phyloP scores from a whole-genome alignment of 1,140 invertebrate genomes.

The Pachypeltis micranthus region DNA sequence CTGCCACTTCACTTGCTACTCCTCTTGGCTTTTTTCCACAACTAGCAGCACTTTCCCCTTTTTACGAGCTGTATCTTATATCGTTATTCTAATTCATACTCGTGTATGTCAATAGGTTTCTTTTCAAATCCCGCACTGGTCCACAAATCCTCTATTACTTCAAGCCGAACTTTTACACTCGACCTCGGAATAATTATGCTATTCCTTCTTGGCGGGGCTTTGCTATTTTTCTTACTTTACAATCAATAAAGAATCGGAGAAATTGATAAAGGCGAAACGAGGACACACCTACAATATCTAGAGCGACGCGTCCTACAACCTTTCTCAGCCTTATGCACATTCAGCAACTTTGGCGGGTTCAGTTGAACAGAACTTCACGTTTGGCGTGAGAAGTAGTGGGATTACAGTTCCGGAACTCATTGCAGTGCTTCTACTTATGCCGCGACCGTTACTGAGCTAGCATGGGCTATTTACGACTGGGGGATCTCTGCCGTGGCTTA shows the following conservation, averaged over 20 bases:
- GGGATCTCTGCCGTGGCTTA: no score
- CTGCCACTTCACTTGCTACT: constrained; percentile 3
- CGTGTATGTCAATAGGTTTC: background rate
- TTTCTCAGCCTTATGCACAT: no score
- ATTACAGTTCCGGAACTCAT: no score
- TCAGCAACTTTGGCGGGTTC: no score
- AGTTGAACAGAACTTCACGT: no score
- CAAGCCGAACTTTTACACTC: background rate
- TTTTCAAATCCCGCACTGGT: no score
- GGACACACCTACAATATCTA: background rate
- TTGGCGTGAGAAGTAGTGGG: no score
- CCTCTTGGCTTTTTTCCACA: constrained; percentile 4
- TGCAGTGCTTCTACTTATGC: no score
- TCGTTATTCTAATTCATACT: background rate
- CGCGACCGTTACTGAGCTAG: no score
- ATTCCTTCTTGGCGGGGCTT: no score
- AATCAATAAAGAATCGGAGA: background rate
- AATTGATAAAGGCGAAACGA: background rate
- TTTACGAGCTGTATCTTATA: background rate
- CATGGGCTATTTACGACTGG: no score
- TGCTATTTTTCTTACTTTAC: background rate
- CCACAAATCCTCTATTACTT: background rate
- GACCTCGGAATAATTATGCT: no score
- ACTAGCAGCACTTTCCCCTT: constrained; percentile 2
- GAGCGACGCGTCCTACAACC: background rate